Evolutionary conservation across 2,888 invertebrate species (phyloP), one percentile per base, ranked within the genome.

Genomic region (Drosophila formosana): DNA sequence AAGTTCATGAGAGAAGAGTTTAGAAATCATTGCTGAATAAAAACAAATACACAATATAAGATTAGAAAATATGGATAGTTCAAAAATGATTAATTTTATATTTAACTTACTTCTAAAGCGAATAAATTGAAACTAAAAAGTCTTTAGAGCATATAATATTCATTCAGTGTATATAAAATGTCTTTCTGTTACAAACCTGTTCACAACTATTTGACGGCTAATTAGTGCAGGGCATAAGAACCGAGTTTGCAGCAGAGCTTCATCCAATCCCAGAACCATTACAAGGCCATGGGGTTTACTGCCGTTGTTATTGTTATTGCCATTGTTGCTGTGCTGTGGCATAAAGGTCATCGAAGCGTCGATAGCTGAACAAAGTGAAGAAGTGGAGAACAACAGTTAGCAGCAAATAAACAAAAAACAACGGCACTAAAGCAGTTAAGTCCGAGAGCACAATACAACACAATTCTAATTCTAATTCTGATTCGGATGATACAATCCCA

Each of bases 341-440:
- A 83, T 83, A 87, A 87, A 83, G 88, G 83, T 77, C 82, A 60
- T 66, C 76, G 75, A 72, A 72, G 78, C 75, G 75, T 74, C 76
- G 75, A 76, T 76, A 78, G 75, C 45, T 74, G 62, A 74, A 46
- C 37, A 47, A 64, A 49, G 25, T 34, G 9, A 18, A 50, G 13
- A 4, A 37, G 41, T 3, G 28, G 52, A 46, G 45, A 58, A 75
- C 62, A 69, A 82, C 86, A 82, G 82, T 82, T 82, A 82, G 55
- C 64, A 57, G 49, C 65, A 77, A 46, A 56, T 66, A 62, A 66
- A 66, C 43, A 60, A 69, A 60, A 69, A 70, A 46, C 69, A 88
- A 88, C 83, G 83, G 83, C 88, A 83, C 58, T 72, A 78, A 82
- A 85, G 80, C 83, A 82, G 88, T 88, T 83, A 83, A 75, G 51